Conservation (phyloP, 2,797 vertebrate genomes). For the Muraenolepis orangiensis region DNA sequence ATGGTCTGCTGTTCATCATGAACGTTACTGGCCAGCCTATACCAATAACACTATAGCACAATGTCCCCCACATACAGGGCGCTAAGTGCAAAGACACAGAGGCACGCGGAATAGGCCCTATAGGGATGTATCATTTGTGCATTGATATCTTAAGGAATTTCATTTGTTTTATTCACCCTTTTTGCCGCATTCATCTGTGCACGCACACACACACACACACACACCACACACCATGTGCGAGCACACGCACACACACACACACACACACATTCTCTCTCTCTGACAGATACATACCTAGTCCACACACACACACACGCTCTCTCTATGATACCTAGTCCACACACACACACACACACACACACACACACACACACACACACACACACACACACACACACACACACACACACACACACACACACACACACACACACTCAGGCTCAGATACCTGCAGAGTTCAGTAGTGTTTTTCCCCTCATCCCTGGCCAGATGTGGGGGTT, state of each 20-base stretch:
- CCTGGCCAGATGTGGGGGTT: conserved; percentile 66
- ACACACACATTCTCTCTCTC: conserved; percentile 17
- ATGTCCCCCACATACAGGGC: not conserved
- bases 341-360: conserved; percentile 25
- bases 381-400: not conserved
- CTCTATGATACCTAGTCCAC: conserved; percentile 10
- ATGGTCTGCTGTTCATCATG: not conserved
- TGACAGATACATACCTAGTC: conserved; percentile 16
- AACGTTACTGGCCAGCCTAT: not conserved
- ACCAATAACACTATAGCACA: not conserved
- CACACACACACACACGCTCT: conserved; percentile 20
- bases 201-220: conserved; percentile 21
- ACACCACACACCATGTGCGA: conserved; percentile 36
- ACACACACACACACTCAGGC: conserved; percentile 7
- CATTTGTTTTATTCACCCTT: not conserved
- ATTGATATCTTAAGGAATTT: not conserved
- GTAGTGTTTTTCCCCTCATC: conserved; percentile 50
- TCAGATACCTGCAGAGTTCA: conserved; percentile 27
- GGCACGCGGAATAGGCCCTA: not conserved
- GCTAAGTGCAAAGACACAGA: not conserved
- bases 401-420: conserved; percentile 15
- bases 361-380: not conserved
- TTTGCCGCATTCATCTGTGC: not conserved
- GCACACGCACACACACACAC: conserved; percentile 21
- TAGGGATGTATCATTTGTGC: not conserved